These are phyloP conservation scores for Drosophila fuyamai DNA, from an alignment of 1,140 invertebrate species.

Conservation along the genomic window DNA sequence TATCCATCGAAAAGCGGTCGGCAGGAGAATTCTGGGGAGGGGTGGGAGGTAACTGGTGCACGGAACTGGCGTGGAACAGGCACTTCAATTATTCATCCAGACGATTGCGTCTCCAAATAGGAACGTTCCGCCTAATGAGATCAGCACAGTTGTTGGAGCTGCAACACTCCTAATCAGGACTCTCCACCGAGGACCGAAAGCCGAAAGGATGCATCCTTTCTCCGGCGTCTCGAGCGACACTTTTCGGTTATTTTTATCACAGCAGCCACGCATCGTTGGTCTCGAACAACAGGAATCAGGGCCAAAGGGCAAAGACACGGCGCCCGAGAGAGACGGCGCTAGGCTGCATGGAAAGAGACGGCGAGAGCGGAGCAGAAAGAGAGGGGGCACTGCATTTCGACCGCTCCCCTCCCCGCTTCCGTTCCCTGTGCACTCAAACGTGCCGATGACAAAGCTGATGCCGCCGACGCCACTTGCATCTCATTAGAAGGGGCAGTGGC, in stretches of 20 bases:
- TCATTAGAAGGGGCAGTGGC: conserved; percentile 12
- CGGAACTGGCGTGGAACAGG: not conserved
- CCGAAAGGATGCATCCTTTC: conserved; percentile 16
- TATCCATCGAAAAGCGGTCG: conserved; percentile 3
- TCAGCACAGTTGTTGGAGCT: conserved; percentile 14
- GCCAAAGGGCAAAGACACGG: conserved; percentile 42
- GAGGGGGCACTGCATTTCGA: not conserved
- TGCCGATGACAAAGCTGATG: conserved; percentile 46
- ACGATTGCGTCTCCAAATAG: conserved; percentile 42
- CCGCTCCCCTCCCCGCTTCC: not conserved
- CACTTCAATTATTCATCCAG: conserved; percentile 48
- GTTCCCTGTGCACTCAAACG: conserved; percentile 60
- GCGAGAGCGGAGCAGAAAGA: not conserved
- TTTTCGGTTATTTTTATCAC: conserved; percentile 76
- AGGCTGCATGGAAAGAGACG: not conserved
- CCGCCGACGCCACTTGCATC: conserved; percentile 13
- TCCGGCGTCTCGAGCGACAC: conserved; percentile 30
- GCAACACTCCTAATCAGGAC: conserved; percentile 26
- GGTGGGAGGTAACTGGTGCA: not conserved
- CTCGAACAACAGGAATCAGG: conserved; percentile 73
- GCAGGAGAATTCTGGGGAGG: not conserved
- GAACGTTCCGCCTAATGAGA: conserved; percentile 46
- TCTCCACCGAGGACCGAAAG: not conserved
- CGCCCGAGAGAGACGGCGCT: conserved; percentile 8
- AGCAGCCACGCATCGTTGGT: conserved; percentile 72